Evolutionary conservation across 2,888 invertebrate genomes (phyloP), one percentile per base, ranked within the genome.

Genomic region (Cyrtodaria siliqua): DNA sequence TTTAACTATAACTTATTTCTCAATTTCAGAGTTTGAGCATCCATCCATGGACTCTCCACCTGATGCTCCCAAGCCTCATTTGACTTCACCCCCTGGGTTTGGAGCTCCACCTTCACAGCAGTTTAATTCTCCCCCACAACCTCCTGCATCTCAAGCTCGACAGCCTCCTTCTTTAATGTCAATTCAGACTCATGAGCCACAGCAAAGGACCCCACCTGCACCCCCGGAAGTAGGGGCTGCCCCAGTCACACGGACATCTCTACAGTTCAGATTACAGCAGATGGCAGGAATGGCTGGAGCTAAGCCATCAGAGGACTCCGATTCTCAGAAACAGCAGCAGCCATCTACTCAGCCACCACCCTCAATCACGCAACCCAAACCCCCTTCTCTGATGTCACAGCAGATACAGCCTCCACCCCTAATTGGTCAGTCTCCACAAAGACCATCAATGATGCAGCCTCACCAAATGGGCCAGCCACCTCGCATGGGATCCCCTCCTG

Each of bases 191-290:
- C n/a, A 20, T 44, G 6, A 12, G 12, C 6, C 33, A 33, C 33
- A 33, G 16, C 44, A 44, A 16, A 40, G 52, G 47, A 16, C 47
- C 2, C 44, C 44, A 6, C 16, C 44, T 44, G 44, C 8, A 9
- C 23, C 47, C 2, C 44, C 44, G 4, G 4, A 16, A 18, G 9
- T 6, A 44, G n/a, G 8, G 6, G n/a, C 44, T 44, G 44, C 44
- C n/a, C 44, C 44, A 18, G 44, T 44, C 4, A 64, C 71, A 2
- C 66, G 71, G 47, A 68, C 75, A 29, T 55, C 79, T 16, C 49
- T 76, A 29, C 82, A 73, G 57, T 68, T 76, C 67, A 63, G 76
- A 20, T 66, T 70, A 18, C 73, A 75, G 23, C 73, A 74, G 27
- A 71, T 78, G 72, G 63, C 75, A 26, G 72, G 44, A 44, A 33